Conservation (phyloP, 23 tunicate genomes). For the Trididemnum nubilum region DNA sequence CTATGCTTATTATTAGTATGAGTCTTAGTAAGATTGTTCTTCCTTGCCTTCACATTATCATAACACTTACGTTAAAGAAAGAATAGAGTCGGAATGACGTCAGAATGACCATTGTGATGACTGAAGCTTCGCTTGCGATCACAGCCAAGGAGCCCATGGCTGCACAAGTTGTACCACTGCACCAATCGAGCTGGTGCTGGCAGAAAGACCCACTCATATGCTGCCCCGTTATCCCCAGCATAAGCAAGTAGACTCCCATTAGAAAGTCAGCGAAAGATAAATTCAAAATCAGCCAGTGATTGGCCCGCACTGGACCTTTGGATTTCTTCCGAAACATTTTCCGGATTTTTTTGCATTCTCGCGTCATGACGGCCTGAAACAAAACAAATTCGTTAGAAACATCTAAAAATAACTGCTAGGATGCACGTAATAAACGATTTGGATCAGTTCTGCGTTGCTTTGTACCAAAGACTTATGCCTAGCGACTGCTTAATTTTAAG, state of each 20-base stretch:
- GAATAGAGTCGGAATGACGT: constrained; percentile 44
- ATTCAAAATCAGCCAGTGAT: constrained; percentile 35
- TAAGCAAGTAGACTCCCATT: constrained; percentile 49
- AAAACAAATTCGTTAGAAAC: too few species aligned
- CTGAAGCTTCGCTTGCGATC: constrained; percentile 53
- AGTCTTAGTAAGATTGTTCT: too few species aligned
- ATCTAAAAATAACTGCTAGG: too few species aligned
- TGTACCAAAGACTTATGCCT: too few species aligned
- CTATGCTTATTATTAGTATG: too few species aligned
- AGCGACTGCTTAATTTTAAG: too few species aligned
- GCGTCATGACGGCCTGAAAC: not conserved
- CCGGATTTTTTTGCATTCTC: not conserved
- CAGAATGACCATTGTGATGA: constrained; percentile 32
- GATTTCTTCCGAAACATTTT: not conserved
- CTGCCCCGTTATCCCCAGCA: constrained; percentile 9
- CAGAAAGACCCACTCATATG: constrained; percentile 8
- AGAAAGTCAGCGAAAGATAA: constrained; percentile 49
- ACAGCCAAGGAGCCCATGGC: constrained; percentile 39
- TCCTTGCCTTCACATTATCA: too few species aligned
- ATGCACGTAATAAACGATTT: too few species aligned
- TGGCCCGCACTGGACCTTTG: constrained; percentile 6
- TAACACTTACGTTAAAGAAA: constrained; percentile 20
- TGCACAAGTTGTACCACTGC: constrained; percentile 24
- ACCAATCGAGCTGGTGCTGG: constrained; percentile 22
- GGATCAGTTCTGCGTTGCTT: too few species aligned